Percentiles rank a stretch among this genome's conserved stretches.
Conservation (phyloP, 2,888 invertebrate species). For the Oxytorus armatus region DNA sequence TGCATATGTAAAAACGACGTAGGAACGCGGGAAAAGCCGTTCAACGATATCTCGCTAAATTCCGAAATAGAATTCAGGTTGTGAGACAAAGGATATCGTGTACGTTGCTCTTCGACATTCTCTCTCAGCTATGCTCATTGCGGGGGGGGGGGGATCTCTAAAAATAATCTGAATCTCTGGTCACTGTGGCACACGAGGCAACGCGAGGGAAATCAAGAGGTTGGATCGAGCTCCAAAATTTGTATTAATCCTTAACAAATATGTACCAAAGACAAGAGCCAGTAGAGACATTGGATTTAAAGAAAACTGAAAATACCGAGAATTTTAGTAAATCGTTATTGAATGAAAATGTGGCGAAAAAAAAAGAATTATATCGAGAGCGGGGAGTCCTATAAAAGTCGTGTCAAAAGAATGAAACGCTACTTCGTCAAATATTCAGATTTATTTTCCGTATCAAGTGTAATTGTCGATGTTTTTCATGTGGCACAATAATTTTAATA, state of each 20-base stretch:
- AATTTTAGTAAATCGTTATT: not conserved
- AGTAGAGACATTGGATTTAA: not conserved
- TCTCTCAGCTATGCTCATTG: conserved; percentile 25
- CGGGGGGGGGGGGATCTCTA: conserved; percentile 49
- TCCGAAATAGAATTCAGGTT: conserved; percentile 56
- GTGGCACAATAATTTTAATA: too few species aligned
- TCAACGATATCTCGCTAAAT: conserved; percentile 59
- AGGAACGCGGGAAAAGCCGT: conserved; percentile 18
- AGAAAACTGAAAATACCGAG: not conserved
- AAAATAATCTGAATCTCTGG: conserved; percentile 55
- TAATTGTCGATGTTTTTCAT: too few species aligned
- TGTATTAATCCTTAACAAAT: not conserved
- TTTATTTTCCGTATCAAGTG: too few species aligned
- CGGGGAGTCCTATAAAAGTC: too few species aligned
- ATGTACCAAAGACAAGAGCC: not conserved
- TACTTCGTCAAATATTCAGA: too few species aligned
- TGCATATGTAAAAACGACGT: not conserved
- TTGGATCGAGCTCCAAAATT: conserved; percentile 9
- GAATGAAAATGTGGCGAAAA: not conserved
- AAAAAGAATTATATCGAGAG: not conserved
- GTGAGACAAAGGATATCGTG: conserved; percentile 54
- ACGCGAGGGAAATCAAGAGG: conserved; percentile 12
- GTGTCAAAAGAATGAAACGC: not conserved
- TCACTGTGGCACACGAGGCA: conserved; percentile 10
- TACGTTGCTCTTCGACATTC: conserved; percentile 36